These are phyloP conservation scores for Limnodromus scolopaceus DNA, from an alignment of 2,797 vertebrate species.

Conservation along the genomic window DNA sequence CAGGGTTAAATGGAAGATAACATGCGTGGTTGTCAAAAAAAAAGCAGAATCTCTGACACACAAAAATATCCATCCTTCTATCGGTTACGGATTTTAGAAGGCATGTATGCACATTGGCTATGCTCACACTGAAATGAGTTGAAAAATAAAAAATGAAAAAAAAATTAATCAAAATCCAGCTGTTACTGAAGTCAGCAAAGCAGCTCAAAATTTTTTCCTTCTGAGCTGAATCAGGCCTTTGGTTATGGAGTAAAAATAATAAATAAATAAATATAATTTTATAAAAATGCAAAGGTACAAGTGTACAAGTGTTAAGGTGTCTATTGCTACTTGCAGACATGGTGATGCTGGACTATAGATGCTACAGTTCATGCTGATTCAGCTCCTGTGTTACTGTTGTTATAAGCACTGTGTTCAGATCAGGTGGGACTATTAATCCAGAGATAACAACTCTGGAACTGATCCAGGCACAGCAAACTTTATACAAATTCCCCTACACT, in stretches of 20 bases:
- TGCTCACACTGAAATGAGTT: neutral
- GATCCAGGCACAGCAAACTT: neutral
- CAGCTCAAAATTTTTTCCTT: neutral
- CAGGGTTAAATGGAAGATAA: neutral
- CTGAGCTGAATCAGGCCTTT: neutral
- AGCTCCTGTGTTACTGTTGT: neutral
- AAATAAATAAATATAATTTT: neutral
- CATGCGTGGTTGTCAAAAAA: neutral
- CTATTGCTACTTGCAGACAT: neutral
- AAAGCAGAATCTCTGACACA: accelerated
- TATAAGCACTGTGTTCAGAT: neutral
- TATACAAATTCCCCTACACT: neutral
- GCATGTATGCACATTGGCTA: neutral
- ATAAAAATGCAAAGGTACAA: neutral
- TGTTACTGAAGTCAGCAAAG: neutral
- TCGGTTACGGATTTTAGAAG: neutral
- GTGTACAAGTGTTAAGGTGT: neutral
- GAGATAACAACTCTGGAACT: neutral
- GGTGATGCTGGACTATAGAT: neutral
- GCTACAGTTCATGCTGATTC: neutral
- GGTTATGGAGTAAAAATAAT: neutral
- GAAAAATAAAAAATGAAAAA: neutral
- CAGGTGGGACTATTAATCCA: neutral
- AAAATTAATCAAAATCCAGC: neutral
- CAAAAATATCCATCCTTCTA: neutral